These are phyloP conservation scores for Ommatoiulus sabulosus DNA, from an alignment of 2,888 invertebrate genomes.

Conservation along the genomic window DNA sequence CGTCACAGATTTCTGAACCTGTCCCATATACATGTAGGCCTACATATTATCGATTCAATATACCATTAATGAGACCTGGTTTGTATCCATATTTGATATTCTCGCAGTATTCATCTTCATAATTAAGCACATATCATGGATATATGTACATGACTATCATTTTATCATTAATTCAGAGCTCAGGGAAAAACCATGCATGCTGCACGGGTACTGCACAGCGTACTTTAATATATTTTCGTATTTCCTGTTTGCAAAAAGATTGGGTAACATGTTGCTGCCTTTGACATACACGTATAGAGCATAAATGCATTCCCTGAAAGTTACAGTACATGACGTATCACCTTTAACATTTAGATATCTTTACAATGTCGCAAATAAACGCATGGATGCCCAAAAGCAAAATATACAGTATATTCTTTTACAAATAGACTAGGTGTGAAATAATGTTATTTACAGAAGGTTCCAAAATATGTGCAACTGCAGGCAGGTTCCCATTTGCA, in stretches of 20 bases:
- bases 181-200: not conserved
- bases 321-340: not conserved
- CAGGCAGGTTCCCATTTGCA: not conserved
- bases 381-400: not conserved
- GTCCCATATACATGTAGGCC: not conserved
- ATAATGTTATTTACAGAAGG: not conserved
- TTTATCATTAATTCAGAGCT: not conserved
- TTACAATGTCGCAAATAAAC: not conserved
- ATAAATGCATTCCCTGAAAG: not conserved
- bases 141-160: not conserved
- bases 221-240: too few species aligned
- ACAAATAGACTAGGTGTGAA: not conserved
- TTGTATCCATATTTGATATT: not conserved
- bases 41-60: not conserved
- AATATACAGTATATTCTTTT: not conserved
- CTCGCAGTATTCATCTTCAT: not conserved
- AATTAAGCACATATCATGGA: not conserved
- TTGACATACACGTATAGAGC: too few species aligned
- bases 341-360: not conserved
- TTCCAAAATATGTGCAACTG: not conserved
- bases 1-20: slow-evolving; percentile 9
- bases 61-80: not conserved
- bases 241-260: too few species aligned
- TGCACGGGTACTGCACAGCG: too few species aligned
- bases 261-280: too few species aligned